Base-by-base conservation (phyloP, 2,797 vertebrate species). In the Gymnocypris eckloni region DNA sequence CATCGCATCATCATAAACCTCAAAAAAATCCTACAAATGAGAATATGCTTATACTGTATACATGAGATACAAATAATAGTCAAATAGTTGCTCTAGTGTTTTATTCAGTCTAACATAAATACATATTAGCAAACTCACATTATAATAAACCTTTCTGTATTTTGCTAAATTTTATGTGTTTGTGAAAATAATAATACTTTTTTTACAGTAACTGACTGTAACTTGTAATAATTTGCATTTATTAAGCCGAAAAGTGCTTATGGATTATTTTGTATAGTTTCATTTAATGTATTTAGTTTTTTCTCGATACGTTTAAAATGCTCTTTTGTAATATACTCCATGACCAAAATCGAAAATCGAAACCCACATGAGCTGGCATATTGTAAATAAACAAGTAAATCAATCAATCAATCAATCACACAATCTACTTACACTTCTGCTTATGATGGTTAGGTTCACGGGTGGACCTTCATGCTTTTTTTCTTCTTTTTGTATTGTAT, bases 311-410 rank as follows among this genome's bases (percentile, higher is more conserved):
- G 13, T 50, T 50, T 15, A 50, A 50, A 50, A 39, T 2, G 41
- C 41, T 43, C 48, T 82, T 71, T 52, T 71, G 25, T 39, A 72
- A 59, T 41, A 13, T 15, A 75, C 54, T 48, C 15, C 61, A 52
- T 86, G 78, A 84, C 72, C 76, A 78, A 80, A 83, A 85, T 87
- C 33, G 33, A 33, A 48, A 25, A 13, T n/a, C 43, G 2, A 48
- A 48, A 28, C 13, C 4, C 12, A 50, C 9, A 1, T 20, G 16
- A 37, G 48, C 10, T 54, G 12, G 9, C 50, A 6, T 54, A 7
- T 54, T 54, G 52, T 10, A 59, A 59, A n/a, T 22, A 20, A 54
- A 54, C 18, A 54, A 54, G 20, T 20, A 54, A 54, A 54, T 20
- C 8, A 54, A 56, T 22, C 52, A 9, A 33, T 33, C 33, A 33